A percentile compares a stretch with the other conserved stretches of the same genome.
These are phyloP conservation scores for Bruchidius siliquastri DNA, from an alignment of 2,888 invertebrate genomes.

Conservation along the genomic window DNA sequence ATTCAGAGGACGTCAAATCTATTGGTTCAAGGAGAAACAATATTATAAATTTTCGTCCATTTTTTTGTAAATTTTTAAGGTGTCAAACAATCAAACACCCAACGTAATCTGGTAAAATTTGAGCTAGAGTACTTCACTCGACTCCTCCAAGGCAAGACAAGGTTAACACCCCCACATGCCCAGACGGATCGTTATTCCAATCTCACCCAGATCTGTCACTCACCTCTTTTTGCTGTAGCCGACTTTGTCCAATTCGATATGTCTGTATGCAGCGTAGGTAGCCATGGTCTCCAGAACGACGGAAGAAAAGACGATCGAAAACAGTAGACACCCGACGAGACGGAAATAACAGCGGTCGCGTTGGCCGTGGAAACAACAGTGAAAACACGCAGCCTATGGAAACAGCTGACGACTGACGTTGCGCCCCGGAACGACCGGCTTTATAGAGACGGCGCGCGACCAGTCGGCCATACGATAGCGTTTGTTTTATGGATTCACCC, in stretches of 20 bases:
- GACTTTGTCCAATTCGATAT: conserved; percentile 90
- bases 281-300: conserved; percentile 58
- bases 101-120: neutral
- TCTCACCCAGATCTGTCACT: conserved; percentile 24
- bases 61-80: neutral
- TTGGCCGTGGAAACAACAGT: neutral
- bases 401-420: conserved; percentile 41
- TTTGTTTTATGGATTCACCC: conserved; percentile 19
- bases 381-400: neutral
- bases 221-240: conserved; percentile 92
- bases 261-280: conserved; percentile 88
- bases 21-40: too few relatives aligned
- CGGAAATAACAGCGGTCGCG: conserved; percentile 26
- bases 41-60: neutral
- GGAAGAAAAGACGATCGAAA: conserved; percentile 12
- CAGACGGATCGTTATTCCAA: neutral
- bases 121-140: neutral
- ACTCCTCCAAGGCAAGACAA: neutral
- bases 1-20: too few relatives aligned
- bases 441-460: conserved; percentile 34
- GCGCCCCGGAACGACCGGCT: conserved; percentile 33
- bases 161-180: neutral
- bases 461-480: conserved; percentile 24
- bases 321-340: conserved; percentile 8
- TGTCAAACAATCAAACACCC: neutral